Evolutionary conservation across 2,888 invertebrate species (phyloP).

Genomic region (Holacanthella duospinosa): DNA sequence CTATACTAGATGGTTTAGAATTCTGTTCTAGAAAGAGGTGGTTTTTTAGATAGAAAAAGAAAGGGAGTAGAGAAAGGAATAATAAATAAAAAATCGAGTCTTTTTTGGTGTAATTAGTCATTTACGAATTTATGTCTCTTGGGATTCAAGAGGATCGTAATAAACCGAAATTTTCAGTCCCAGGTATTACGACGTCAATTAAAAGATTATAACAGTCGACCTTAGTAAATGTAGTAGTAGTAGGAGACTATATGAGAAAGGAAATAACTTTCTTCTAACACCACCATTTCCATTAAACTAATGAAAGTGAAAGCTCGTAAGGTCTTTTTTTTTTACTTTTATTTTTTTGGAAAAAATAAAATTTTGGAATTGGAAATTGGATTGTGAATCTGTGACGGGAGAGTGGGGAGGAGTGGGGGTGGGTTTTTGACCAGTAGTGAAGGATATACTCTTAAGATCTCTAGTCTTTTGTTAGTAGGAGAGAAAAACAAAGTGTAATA

Average conservation of each 20-base stretch:
- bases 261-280: too few relatives aligned
- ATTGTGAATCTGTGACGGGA: too few relatives aligned
- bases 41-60: too few relatives aligned
- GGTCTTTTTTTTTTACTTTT: too few relatives aligned
- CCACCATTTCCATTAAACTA: neutral
- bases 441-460: too few relatives aligned
- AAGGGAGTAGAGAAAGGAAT: neutral
- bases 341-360: neutral
- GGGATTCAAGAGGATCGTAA: neutral
- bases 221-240: neutral
- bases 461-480: too few relatives aligned
- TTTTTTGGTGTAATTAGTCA: neutral
- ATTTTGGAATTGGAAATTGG: too few relatives aligned
- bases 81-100: neutral
- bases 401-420: conserved; percentile 6
- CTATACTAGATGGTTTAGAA: too few relatives aligned
- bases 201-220: neutral
- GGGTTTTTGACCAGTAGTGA: too few relatives aligned
- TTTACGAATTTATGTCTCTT: neutral
- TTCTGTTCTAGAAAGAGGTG: too few relatives aligned
- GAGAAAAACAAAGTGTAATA: conserved; percentile 29
- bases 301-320: neutral
- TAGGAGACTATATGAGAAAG: too few relatives aligned
- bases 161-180: neutral
- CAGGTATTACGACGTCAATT: neutral